Conservation (phyloP, 2,113 vertebrate genomes). For the Ophthalmolycus amberensis region DNA sequence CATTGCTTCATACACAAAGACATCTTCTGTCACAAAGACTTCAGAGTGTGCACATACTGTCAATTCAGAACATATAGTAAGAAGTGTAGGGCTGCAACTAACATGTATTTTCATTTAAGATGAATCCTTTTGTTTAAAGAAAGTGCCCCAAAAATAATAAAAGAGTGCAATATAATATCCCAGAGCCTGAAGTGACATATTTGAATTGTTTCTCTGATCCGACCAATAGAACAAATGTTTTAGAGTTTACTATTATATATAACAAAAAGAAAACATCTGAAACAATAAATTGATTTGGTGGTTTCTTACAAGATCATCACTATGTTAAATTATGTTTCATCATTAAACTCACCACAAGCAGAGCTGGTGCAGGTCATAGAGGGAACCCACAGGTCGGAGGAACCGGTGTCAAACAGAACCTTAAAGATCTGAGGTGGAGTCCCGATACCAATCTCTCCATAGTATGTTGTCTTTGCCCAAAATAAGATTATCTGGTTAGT, state of each 20-base stretch:
- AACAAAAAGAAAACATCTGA: neutral
- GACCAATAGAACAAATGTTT: neutral
- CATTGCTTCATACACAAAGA: neutral
- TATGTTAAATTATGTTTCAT: neutral
- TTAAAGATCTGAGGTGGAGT: slow-evolving; percentile 71
- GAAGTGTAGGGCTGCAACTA: neutral
- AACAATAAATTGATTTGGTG: neutral
- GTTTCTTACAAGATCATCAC: neutral
- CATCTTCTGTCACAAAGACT: neutral
- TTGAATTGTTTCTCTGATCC: neutral
- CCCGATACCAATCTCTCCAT: slow-evolving; percentile 70
- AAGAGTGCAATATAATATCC: neutral
- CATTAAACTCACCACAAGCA: slow-evolving; percentile 33
- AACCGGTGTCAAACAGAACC: slow-evolving; percentile 75
- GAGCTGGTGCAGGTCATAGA: slow-evolving; percentile 49
- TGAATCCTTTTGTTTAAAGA: neutral
- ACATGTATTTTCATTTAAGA: neutral
- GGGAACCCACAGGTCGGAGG: slow-evolving; percentile 77
- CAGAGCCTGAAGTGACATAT: neutral
- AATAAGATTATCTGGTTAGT: neutral
- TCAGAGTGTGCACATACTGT: neutral
- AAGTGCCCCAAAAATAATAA: neutral
- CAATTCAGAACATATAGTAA: neutral
- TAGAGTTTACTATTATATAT: neutral
- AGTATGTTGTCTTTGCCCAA: slow-evolving; percentile 44